Evolutionary conservation across 2,113 vertebrate genomes (phyloP).

Genomic region (Vulpes ferrilata): DNA sequence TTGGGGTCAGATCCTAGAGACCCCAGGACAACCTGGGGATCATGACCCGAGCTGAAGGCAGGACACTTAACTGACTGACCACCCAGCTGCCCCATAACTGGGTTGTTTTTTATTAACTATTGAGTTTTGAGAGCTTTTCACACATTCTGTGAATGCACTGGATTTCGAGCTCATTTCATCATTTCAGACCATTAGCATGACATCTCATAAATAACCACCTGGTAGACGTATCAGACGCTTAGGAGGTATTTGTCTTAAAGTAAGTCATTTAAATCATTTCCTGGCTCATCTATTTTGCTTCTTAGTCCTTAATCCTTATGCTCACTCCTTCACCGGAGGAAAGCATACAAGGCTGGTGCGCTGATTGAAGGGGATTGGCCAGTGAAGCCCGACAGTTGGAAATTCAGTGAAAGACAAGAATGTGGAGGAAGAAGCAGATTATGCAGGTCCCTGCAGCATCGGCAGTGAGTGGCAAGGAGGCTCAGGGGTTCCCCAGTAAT

Average conservation of each 20-base stretch:
- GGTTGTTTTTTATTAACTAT: neutral
- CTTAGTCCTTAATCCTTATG: neutral
- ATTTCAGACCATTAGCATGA: neutral
- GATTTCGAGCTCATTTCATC: neutral
- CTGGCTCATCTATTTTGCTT: neutral
- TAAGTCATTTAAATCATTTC: neutral
- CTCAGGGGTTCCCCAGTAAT: fast-evolving
- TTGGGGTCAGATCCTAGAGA: too few species aligned
- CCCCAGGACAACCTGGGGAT: too few species aligned
- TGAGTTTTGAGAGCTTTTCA: neutral
- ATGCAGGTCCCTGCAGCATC: fast-evolving
- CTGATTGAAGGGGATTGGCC: fast-evolving
- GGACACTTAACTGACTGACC: too few species aligned
- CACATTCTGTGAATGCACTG: neutral
- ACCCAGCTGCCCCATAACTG: neutral
- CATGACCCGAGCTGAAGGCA: too few species aligned
- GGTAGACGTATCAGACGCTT: neutral
- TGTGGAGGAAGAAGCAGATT: fast-evolving
- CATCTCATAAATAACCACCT: neutral
- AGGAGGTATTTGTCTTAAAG: neutral
- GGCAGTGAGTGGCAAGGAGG: fast-evolving
- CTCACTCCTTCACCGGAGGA: neutral
- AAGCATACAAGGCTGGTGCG: fast-evolving
- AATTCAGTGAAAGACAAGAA: fast-evolving
- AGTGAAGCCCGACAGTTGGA: fast-evolving